Evolutionary conservation across 2,113 vertebrate species (phyloP).

Genomic region (Hypomesus transpacificus): DNA sequence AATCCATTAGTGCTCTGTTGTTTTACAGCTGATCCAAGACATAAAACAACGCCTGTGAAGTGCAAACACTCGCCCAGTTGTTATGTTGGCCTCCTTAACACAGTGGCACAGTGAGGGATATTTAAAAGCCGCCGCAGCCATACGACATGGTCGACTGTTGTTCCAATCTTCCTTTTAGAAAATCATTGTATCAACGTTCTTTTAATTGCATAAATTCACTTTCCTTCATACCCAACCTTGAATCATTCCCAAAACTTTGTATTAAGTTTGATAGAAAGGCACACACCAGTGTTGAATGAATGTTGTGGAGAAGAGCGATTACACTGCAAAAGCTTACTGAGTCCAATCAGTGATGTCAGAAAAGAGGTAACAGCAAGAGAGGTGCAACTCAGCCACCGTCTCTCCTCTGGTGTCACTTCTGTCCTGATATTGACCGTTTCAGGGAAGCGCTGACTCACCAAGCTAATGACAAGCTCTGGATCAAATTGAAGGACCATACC

Average conservation of each 20-base stretch:
- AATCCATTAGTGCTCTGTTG: slow-evolving; percentile 59
- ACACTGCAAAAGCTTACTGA: slow-evolving; percentile 7
- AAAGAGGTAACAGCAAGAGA: slow-evolving; percentile 23
- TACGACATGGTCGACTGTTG: background rate
- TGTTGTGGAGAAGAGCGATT: slow-evolving; percentile 17
- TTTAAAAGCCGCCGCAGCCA: slow-evolving; percentile 37
- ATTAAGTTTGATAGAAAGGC: too few species aligned
- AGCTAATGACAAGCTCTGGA: slow-evolving; percentile 36
- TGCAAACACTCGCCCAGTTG: slow-evolving; percentile 47
- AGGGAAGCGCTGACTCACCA: slow-evolving; percentile 43
- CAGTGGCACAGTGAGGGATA: slow-evolving; percentile 13
- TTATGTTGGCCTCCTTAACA: slow-evolving; percentile 38
- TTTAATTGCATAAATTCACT: background rate
- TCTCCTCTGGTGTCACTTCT: background rate
- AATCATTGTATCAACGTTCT: background rate
- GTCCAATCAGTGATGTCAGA: slow-evolving; percentile 20
- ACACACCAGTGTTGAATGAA: background rate
- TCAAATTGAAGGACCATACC: slow-evolving; percentile 25
- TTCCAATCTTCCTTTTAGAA: background rate
- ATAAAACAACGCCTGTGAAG: slow-evolving; percentile 44
- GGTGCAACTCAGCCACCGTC: slow-evolving; percentile 23
- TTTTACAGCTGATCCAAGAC: slow-evolving; percentile 45
- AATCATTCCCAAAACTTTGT: too few species aligned
- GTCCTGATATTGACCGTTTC: slow-evolving; percentile 6
- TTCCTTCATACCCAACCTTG: too few species aligned